Base-by-base conservation (phyloP, 2,888 invertebrate species). In the Odiellus spinosus region DNA sequence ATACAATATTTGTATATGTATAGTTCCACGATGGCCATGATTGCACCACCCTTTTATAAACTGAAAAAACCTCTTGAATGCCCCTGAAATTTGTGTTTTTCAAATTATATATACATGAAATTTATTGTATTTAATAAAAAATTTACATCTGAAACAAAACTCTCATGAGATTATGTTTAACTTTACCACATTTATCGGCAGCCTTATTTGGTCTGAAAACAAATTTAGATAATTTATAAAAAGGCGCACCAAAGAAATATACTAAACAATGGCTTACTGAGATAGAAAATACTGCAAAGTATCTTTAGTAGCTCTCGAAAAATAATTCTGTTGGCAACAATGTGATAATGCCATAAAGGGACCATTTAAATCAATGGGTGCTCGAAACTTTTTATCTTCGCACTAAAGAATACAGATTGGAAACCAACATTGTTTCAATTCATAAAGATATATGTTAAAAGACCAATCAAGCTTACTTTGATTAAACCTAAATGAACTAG, bases 131-230 rank as follows among this genome's bases (percentile, higher is more conserved):
- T n/a, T n/a, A n/a, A n/a, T n/a, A n/a, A n/a, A n/a, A n/a, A n/a
- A n/a, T n/a, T 26, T 26, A 26, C 26, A 26, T 26, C 32, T 49
- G 51, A 43, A 47, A 55, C 26, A 55, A 43, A 20, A 43, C 40
- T 45, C 51, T 49, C 53, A 55, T 48, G 5, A 55, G 44, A 2
- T 42, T 15, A 42, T 52, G 53, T 42, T 53, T 55, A 18, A 50
- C 18, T 40, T 52, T 53, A 15, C 47, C 51, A n/a, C 46, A 44
- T 35, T 42, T 43, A 26, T 52, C 49, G 10, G 42, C 47, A 34
- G 50, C 46, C 40, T 45, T 50, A 14, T 52, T 45, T 2, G 54
- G 54, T 21, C 40, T 49, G 38, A 38, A 38, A 4, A 4, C 10
- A 2, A 38, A 17, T 10, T 12, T 12, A 38, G 14, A 12, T 17